Conservation (phyloP, 2,888 invertebrate genomes). For the Halictus quadricinctus region DNA sequence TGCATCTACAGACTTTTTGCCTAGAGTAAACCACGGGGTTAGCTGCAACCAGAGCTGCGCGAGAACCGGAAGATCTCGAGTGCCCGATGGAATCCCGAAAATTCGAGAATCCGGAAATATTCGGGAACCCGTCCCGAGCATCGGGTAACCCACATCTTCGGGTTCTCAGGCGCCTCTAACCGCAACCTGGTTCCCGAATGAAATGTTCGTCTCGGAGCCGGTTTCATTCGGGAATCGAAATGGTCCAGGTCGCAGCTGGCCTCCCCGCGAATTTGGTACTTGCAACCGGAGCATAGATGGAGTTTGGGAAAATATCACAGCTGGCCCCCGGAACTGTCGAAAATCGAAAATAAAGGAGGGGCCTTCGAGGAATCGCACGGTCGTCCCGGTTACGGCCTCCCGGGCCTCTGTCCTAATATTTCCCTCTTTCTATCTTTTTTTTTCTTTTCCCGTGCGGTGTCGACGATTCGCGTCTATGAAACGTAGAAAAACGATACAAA, state of each 20-base stretch:
- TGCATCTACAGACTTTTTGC: slow-evolving; percentile 52
- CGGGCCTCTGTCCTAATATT: slow-evolving; percentile 35
- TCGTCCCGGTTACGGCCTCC: slow-evolving; percentile 62
- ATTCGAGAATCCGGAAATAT: neutral
- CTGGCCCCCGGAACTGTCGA: slow-evolving; percentile 78
- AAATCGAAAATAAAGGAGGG: slow-evolving; percentile 72
- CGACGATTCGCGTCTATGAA: slow-evolving; percentile 68
- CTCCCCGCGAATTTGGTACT: slow-evolving; percentile 54
- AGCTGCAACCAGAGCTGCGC: neutral
- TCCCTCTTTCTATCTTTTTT: neutral
- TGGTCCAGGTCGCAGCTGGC: neutral
- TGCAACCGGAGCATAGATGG: slow-evolving; percentile 67
- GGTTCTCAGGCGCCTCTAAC: neutral
- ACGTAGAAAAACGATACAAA: slow-evolving; percentile 80
- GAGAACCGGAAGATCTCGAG: neutral
- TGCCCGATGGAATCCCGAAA: neutral
- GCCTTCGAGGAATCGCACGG: slow-evolving; percentile 72
- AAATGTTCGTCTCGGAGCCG: neutral
- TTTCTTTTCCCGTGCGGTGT: slow-evolving; percentile 42
- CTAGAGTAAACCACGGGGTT: slow-evolving; percentile 63
- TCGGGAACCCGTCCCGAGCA: neutral
- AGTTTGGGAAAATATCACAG: slow-evolving; percentile 78
- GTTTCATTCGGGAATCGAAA: neutral
- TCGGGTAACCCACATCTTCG: neutral
- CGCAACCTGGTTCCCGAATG: neutral